Conservation (phyloP, 2,797 vertebrate genomes). For the Pyrrhura leucotis region DNA sequence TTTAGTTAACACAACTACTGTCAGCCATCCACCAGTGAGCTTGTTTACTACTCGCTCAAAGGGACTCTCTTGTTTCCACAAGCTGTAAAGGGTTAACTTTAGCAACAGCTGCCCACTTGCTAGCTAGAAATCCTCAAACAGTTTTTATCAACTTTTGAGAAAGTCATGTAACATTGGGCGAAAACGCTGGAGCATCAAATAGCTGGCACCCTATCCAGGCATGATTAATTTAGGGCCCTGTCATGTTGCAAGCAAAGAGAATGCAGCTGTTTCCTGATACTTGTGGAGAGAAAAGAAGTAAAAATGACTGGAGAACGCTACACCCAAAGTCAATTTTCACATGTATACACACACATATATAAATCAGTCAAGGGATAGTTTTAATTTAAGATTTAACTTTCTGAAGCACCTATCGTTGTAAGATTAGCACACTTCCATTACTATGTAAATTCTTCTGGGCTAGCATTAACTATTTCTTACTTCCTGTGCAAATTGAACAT, state of each 20-base stretch:
- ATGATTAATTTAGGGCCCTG: not conserved
- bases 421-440: not conserved
- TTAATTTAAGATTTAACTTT: not conserved
- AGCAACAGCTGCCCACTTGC: not conserved
- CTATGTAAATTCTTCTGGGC: not conserved
- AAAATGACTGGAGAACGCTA: not conserved
- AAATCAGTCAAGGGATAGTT: not conserved
- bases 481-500: rapidly evolving
- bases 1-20: not conserved
- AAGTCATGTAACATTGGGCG: not conserved
- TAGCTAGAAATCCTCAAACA: not conserved
- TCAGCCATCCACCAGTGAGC: not conserved
- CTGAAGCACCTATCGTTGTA: not conserved
- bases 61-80: not conserved
- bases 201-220: not conserved
- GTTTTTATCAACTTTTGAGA: not conserved
- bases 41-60: not conserved
- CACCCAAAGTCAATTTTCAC: not conserved
- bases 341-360: rapidly evolving
- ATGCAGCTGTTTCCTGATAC: not conserved
- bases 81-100: not conserved
- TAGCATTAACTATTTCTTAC: not conserved
- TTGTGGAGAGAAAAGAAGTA: not conserved
- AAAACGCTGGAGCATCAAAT: not conserved
- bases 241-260: not conserved